These are phyloP conservation scores for Lepidotrigona ventralis DNA, from an alignment of 1,140 invertebrate species.

Conservation along the genomic window DNA sequence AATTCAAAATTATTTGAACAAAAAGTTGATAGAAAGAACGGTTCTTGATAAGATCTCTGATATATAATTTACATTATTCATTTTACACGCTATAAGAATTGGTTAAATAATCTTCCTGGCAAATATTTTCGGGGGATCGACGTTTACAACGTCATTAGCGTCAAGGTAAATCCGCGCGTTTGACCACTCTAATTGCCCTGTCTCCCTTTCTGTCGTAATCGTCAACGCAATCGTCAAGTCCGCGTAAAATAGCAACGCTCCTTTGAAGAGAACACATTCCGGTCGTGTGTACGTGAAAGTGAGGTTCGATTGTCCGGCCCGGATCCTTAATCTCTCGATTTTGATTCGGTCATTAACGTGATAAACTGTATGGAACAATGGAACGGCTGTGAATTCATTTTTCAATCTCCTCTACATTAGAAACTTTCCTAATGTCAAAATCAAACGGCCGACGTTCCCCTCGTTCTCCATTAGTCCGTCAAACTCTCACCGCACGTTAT, in stretches of 20 bases:
- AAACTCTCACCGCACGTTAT: not conserved
- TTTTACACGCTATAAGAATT: no score
- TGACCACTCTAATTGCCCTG: conserved; percentile 41
- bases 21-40: no score
- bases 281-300: not conserved
- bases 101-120: no score
- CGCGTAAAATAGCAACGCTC: not conserved
- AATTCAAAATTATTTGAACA: no score
- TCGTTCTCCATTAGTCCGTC: not conserved
- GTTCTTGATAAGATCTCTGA: no score
- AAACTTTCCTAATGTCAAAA: not conserved
- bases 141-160: no score
- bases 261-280: not conserved
- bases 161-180: not conserved
- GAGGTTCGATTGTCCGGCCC: not conserved
- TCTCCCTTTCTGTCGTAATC: conserved; percentile 4
- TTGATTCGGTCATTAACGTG: not conserved
- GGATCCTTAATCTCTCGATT: not conserved
- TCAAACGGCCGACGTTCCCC: not conserved
- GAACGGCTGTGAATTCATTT: conserved; percentile 2
- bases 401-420: not conserved
- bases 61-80: no score
- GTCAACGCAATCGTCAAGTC: not conserved
- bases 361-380: not conserved
- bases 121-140: no score